phyloP scores from a whole-genome alignment of 2,113 vertebrate species.

The Xyrauchen texanus region DNA sequence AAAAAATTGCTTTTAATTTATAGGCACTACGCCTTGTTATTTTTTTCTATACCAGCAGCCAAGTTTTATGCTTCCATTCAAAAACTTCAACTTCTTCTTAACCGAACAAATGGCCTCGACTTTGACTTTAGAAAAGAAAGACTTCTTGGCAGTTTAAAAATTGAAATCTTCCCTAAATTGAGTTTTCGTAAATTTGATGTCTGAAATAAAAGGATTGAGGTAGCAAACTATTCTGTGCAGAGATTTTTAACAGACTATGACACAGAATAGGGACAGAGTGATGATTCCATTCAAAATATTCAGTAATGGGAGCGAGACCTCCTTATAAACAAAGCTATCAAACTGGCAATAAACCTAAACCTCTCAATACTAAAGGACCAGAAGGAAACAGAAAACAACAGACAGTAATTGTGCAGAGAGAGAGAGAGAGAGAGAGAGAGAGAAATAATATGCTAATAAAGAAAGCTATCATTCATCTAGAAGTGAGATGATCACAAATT shows the following conservation, averaged over 20 bases:
- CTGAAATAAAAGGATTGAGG: no score
- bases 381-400: no score
- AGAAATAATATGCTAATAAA: no score
- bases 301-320: background rate
- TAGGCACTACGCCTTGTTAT: background rate
- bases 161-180: no score
- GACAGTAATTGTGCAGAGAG: background rate
- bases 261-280: background rate
- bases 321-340: conserved; percentile 10
- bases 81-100: no score
- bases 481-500: background rate
- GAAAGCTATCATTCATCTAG: background rate
- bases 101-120: no score
- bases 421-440: background rate
- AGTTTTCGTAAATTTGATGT: no score
- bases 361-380: background rate
- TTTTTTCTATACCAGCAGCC: background rate
- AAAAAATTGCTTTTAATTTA: background rate
- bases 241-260: no score
- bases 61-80: background rate
- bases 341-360: conserved; percentile 13
- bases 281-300: background rate
- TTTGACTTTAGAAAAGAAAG: no score
- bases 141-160: no score
- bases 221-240: no score